These are phyloP conservation scores for Phorcus lineatus DNA, from an alignment of 2,888 invertebrate species.

Conservation along the genomic window DNA sequence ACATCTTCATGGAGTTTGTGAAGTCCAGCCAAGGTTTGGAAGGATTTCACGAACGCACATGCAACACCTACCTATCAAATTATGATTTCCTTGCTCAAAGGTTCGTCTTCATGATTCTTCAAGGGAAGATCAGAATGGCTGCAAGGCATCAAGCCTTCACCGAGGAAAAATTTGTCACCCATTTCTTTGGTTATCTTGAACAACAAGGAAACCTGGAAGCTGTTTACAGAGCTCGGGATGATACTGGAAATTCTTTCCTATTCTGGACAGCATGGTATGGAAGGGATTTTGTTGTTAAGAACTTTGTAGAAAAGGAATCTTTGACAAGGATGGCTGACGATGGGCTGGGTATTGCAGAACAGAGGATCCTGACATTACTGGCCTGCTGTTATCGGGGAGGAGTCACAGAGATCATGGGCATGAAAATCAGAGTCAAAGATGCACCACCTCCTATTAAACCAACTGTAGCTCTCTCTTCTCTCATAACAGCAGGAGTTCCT, in stretches of 20 bases:
- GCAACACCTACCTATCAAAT: not conserved
- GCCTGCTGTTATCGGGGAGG: conserved; percentile 33
- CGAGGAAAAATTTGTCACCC: conserved; percentile 37
- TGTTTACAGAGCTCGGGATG: conserved; percentile 33
- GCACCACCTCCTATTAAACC: not conserved
- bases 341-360: conserved; percentile 12
- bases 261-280: conserved; percentile 35
- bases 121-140: conserved; percentile 37
- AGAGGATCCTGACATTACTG: not conserved
- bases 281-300: conserved; percentile 16
- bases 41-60: not conserved
- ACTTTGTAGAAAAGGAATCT: conserved; percentile 12
- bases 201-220: conserved; percentile 40
- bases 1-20: conserved; percentile 2
- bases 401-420: conserved; percentile 26
- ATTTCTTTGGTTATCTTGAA: conserved; percentile 39
- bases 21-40: not conserved
- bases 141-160: conserved; percentile 38
- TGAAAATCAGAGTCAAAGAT: not conserved
- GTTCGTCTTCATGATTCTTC: conserved; percentile 40
- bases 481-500: not conserved
- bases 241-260: conserved; percentile 34
- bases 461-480: not conserved
- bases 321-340: conserved; percentile 13
- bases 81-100: conserved; percentile 31